Base-by-base conservation (phyloP, 2,888 invertebrate genomes). In the Synergus gifuensis region DNA sequence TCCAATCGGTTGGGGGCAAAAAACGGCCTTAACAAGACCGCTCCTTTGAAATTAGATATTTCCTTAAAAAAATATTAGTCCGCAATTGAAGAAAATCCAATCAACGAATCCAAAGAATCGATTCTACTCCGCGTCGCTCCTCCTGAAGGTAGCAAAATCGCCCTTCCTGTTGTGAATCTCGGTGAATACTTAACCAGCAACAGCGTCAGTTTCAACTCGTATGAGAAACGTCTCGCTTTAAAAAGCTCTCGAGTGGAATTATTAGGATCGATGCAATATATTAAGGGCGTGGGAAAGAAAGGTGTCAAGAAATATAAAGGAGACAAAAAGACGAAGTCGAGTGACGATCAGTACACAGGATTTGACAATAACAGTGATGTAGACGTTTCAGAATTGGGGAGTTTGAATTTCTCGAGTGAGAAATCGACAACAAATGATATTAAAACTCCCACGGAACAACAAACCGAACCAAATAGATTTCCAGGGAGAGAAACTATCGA, bases 101-200 rank as follows among this genome's bases (percentile, higher is more conserved):
- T 84, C 14, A 79, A 78, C 9, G 82, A 85, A 83, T 84, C 73
- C 82, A 88, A 73, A n/a, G 73, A 73, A 58, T 73, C 73, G 36
- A 58, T 54, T 54, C 66, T 92, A 8, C 83, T 92, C 62, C 88
- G 92, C 14, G 89, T 94, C 86, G 91, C 94, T 85, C 93, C 95
- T 86, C 91, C 95, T 88, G 93, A 95, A 0, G 94, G 94, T 22
- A 94, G 94, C 3, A 93, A 94, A 85, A 94, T 97, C 76, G 95
- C 96, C 86, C 90, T 96, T 42, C 96, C 97, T 0, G 94, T 95
- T 63, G 94, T 97, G 22, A 95, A 95, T 87, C 94, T 96, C 69
- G 96, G 95, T 62, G 97, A 97, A 88, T 96, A 95, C 88, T 93
- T 96, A 58, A 96, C 96, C 80, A 96, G 95, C 87, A 95, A 96